Evolutionary conservation across 2,113 vertebrate species (phyloP).

Genomic region (Columba janthina): DNA sequence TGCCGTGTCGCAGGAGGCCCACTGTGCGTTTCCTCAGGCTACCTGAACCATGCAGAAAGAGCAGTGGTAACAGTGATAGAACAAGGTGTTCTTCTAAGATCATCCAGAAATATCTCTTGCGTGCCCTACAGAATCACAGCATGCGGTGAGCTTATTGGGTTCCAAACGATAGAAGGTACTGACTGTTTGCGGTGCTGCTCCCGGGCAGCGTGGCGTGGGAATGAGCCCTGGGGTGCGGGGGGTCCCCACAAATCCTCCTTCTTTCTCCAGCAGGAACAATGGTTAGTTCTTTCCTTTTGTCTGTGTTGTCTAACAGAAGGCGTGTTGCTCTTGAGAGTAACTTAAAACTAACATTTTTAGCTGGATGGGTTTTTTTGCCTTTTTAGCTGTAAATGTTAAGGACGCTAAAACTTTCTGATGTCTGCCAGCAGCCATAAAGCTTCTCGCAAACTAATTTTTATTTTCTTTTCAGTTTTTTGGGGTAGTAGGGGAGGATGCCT

Average conservation of each 20-base stretch:
- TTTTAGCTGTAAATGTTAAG: neutral
- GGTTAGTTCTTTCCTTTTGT: neutral
- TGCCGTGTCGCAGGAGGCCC: neutral
- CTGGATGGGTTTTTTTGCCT: neutral
- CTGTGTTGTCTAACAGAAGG: neutral
- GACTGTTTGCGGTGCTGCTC: conserved; percentile 53
- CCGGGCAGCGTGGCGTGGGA: conserved; percentile 62
- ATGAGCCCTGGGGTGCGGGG: too few species aligned
- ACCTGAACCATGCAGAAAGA: neutral
- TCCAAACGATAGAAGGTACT: conserved; percentile 61
- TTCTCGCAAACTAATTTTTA: neutral
- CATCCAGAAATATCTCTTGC: conserved; percentile 37
- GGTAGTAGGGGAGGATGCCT: neutral
- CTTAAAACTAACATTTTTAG: conserved; percentile 6
- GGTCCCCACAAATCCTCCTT: neutral
- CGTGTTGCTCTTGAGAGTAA: neutral
- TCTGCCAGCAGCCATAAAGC: neutral
- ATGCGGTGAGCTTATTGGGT: conserved; percentile 11
- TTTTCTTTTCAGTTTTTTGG: neutral
- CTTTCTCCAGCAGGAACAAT: neutral
- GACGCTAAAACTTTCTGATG: neutral
- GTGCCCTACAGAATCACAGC: conserved; percentile 35
- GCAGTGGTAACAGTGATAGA: neutral
- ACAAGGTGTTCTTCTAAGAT: conserved; percentile 29
- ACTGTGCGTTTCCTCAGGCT: accelerated